These are phyloP conservation scores for Sebastes oblongus DNA, from an alignment of 2,797 vertebrate species.

Conservation along the genomic window DNA sequence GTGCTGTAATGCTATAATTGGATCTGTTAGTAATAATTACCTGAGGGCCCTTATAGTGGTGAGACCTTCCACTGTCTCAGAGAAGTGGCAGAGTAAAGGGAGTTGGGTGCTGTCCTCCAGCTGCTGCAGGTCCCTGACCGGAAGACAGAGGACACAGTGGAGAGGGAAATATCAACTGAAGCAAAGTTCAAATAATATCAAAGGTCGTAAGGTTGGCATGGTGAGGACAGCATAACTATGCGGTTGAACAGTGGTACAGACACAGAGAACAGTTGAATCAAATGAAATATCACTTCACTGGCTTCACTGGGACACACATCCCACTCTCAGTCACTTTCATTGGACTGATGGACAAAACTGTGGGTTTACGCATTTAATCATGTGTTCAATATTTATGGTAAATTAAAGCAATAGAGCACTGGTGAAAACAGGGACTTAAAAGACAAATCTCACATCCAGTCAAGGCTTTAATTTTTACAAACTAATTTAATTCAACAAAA, in stretches of 20 bases:
- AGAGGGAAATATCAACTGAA: conserved; percentile 8
- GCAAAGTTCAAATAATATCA: neutral
- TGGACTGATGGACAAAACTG: neutral
- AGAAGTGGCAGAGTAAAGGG: conserved; percentile 95
- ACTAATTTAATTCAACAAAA: neutral
- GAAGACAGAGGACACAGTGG: conserved; percentile 2
- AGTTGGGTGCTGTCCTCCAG: conserved; percentile 96
- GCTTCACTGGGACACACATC: neutral
- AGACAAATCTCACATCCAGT: neutral
- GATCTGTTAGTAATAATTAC: conserved; percentile 67
- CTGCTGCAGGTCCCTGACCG: conserved; percentile 94
- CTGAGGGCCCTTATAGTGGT: conserved; percentile 97
- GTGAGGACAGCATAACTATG: neutral
- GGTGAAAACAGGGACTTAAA: neutral
- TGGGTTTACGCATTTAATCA: neutral
- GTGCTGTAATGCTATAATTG: too few species aligned
- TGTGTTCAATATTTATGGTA: neutral
- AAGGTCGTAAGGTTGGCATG: neutral
- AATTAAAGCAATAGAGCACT: neutral
- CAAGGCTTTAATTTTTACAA: neutral
- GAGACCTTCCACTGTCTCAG: conserved; percentile 96
- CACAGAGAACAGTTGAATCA: neutral
- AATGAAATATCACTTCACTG: neutral
- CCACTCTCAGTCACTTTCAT: neutral
- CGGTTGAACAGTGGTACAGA: neutral